Percentiles rank a stretch among this genome's conserved stretches.
These are phyloP conservation scores for Typhlomys cinereus DNA, from an alignment of 2,113 vertebrate genomes.

Conservation along the genomic window DNA sequence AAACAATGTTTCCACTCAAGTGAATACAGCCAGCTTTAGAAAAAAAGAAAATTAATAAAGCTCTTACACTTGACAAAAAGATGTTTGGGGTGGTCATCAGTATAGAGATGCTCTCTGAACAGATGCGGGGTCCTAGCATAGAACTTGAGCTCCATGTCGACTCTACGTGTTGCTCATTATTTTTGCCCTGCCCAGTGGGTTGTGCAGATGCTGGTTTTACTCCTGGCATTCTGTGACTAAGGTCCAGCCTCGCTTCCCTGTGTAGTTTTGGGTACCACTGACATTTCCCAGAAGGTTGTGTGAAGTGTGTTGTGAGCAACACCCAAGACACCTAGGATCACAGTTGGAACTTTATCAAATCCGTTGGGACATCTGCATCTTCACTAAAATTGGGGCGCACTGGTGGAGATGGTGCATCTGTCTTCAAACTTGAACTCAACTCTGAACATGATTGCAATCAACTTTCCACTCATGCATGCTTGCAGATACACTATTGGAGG, in stretches of 20 bases:
- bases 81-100: neutral
- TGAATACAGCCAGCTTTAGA: neutral
- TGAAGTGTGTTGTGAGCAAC: neutral
- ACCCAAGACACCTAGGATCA: neutral
- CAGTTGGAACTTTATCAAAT: neutral
- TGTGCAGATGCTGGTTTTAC: neutral
- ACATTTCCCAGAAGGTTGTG: neutral
- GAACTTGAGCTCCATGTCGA: neutral
- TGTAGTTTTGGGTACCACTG: neutral
- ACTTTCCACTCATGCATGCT: neutral
- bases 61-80: neutral
- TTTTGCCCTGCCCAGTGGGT: neutral
- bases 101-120: neutral
- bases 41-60: constrained; percentile 8
- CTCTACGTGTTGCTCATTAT: neutral
- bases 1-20: neutral
- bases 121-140: neutral
- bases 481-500: neutral
- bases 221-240: neutral
- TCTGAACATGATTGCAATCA: neutral
- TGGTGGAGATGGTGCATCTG: neutral
- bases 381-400: neutral
- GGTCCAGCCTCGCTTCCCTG: no score
- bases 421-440: neutral
- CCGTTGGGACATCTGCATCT: neutral